Evolutionary conservation across 2,797 vertebrate species (phyloP).

Genomic region (Poecilia wingei): DNA sequence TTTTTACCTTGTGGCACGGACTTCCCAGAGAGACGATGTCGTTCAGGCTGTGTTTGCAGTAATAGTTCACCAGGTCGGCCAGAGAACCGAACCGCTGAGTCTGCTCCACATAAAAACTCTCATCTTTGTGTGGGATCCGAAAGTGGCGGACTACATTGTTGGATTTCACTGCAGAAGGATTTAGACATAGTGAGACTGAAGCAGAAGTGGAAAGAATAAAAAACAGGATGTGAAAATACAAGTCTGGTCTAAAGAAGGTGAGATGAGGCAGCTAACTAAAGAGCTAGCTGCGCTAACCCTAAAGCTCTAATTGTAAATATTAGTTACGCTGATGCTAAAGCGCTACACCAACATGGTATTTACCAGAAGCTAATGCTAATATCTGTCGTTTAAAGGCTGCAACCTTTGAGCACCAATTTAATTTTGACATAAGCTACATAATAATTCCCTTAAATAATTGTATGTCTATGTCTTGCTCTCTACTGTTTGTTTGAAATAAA

Average conservation of each 20-base stretch:
- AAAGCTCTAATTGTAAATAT: not conserved
- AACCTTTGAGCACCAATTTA: too few species aligned
- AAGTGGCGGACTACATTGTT: slow-evolving; percentile 76
- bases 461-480: too few species aligned
- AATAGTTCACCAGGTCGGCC: slow-evolving; percentile 72
- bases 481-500: too few species aligned
- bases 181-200: not conserved
- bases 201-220: not conserved
- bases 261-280: not conserved
- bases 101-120: slow-evolving; percentile 62
- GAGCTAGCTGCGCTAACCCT: not conserved
- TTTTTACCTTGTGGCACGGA: slow-evolving; percentile 70
- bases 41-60: slow-evolving; percentile 64
- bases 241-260: not conserved
- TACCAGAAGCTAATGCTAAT: too few species aligned
- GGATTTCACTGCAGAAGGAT: slow-evolving; percentile 71
- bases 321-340: not conserved
- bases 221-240: not conserved
- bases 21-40: slow-evolving; percentile 50
- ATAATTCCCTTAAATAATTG: too few species aligned
- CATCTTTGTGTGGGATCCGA: slow-evolving; percentile 62
- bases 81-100: slow-evolving; percentile 70
- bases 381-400: too few species aligned
- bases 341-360: too few species aligned
- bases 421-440: too few species aligned